A percentile compares a stretch with the other conserved stretches of the same genome.
These are phyloP conservation scores for Orthosia gracilis DNA, from an alignment of 2,888 invertebrate genomes.

Conservation along the genomic window DNA sequence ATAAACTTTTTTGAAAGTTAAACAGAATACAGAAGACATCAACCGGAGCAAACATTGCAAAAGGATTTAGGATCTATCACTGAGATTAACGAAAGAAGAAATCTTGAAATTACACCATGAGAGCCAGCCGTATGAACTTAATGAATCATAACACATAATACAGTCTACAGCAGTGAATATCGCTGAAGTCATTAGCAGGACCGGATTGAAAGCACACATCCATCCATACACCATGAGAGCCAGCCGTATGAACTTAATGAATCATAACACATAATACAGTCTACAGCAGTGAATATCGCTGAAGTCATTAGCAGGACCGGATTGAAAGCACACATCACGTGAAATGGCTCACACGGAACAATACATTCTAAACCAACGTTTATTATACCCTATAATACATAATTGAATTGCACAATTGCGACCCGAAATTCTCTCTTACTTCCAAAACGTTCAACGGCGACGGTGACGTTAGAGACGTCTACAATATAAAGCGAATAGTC, in stretches of 20 bases:
- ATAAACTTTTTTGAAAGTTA: background rate
- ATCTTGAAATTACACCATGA: background rate
- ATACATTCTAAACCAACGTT: slow-evolving; percentile 42
- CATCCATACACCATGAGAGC: no score
- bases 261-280: slow-evolving; percentile 30
- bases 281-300: slow-evolving; percentile 17
- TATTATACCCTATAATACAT: slow-evolving; percentile 30
- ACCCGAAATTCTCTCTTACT: slow-evolving; percentile 35
- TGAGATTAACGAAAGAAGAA: background rate
- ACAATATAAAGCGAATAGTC: slow-evolving; percentile 47
- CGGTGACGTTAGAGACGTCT: slow-evolving; percentile 61
- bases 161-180: slow-evolving; percentile 23
- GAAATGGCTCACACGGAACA: slow-evolving; percentile 44
- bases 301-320: slow-evolving; percentile 39
- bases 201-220: slow-evolving; percentile 46
- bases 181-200: slow-evolving; percentile 39
- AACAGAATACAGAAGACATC: background rate
- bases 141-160: slow-evolving; percentile 34
- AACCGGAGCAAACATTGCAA: background rate
- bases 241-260: slow-evolving; percentile 35
- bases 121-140: slow-evolving; percentile 25
- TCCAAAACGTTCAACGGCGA: slow-evolving; percentile 54
- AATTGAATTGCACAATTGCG: slow-evolving; percentile 42
- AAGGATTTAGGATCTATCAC: background rate
- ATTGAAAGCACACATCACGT: slow-evolving; percentile 47